Evolutionary conservation across 2,888 invertebrate species (phyloP).

Genomic region (Macrosiphum euphorbiae): DNA sequence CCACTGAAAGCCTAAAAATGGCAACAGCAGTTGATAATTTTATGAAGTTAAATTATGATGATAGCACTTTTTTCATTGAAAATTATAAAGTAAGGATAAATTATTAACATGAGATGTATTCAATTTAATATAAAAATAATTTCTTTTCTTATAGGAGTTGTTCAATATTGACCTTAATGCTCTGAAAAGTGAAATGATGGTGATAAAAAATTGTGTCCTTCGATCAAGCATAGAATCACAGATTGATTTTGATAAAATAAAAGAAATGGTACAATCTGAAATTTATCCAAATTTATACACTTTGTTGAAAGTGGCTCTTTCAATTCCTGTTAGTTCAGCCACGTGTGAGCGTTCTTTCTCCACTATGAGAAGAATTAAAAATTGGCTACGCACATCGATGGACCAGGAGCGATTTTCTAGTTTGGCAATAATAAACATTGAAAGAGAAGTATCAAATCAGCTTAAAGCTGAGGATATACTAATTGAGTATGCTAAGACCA

Average conservation of each 20-base stretch:
- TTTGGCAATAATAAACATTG: too few species aligned
- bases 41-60: conserved; percentile 13
- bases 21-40: background rate
- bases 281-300: too few species aligned
- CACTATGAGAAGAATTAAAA: too few species aligned
- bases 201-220: background rate
- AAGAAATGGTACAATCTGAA: background rate
- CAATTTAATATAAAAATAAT: background rate
- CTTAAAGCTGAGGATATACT: too few species aligned
- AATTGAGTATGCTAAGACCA: too few species aligned
- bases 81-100: conserved; percentile 22
- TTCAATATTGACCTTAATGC: background rate
- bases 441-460: too few species aligned
- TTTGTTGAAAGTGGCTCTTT: too few species aligned
- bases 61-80: conserved; percentile 11
- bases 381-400: too few species aligned
- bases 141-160: background rate
- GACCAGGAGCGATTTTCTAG: too few species aligned
- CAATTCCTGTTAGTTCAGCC: too few species aligned
- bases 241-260: conserved; percentile 14
- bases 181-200: background rate
- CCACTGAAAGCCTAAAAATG: background rate
- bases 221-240: background rate
- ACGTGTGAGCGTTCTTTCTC: too few species aligned
- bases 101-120: background rate